Conservation (phyloP, 2,797 vertebrate species). For the Monodelphis domestica region DNA sequence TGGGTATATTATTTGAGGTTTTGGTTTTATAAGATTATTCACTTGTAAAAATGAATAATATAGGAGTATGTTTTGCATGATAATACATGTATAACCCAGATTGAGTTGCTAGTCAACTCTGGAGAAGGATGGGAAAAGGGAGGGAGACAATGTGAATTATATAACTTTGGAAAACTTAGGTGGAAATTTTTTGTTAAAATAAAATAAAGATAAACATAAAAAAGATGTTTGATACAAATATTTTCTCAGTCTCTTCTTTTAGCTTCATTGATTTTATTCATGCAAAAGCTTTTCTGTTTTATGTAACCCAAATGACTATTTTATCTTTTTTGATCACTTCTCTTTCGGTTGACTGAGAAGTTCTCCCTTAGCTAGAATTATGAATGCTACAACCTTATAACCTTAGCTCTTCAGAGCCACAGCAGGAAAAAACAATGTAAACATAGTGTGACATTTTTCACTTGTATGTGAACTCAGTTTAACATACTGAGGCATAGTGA, state of each 20-base stretch:
- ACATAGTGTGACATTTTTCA: slow-evolving; percentile 5
- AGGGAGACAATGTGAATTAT: no score
- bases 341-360: neutral
- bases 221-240: neutral
- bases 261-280: neutral
- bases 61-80: no score
- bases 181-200: no score
- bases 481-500: slow-evolving; percentile 7
- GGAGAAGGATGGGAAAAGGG: no score
- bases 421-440: slow-evolving; percentile 2
- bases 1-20: no score
- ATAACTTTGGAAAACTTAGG: no score
- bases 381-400: neutral
- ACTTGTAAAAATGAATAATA: no score
- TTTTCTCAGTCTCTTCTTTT: neutral
- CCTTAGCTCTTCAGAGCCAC: neutral
- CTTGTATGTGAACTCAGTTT: slow-evolving; percentile 18
- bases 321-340: neutral
- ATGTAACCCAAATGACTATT: neutral
- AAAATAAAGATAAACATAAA: no score
- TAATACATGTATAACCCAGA: no score
- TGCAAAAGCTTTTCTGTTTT: neutral
- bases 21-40: no score
- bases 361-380: neutral
- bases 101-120: no score